Evolutionary conservation across 2,888 invertebrate genomes (phyloP).

Genomic region (Erpobdella octoculata): DNA sequence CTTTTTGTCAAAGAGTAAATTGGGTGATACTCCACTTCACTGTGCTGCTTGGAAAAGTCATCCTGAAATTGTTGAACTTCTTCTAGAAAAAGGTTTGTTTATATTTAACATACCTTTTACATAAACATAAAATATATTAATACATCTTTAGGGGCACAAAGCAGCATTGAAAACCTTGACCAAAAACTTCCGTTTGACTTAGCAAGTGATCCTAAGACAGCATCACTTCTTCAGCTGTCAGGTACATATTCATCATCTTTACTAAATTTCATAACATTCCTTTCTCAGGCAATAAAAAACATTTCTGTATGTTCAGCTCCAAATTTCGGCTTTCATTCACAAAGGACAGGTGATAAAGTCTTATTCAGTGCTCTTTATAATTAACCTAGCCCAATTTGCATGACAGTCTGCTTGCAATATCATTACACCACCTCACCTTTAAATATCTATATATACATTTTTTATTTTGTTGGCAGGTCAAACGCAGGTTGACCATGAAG

Average conservation of each 20-base stretch:
- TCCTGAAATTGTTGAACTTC: slow-evolving; percentile 55
- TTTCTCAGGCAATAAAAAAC: too few relatives aligned
- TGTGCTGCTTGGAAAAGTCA: slow-evolving; percentile 61
- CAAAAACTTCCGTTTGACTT: slow-evolving; percentile 57
- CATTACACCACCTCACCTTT: not conserved
- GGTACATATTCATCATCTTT: slow-evolving; percentile 40
- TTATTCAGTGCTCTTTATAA: too few relatives aligned
- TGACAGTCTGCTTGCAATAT: not conserved
- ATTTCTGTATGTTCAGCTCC: too few relatives aligned
- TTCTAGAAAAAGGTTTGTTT: slow-evolving; percentile 51
- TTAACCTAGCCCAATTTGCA: too few relatives aligned
- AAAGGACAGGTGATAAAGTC: too few relatives aligned
- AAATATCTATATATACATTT: not conserved
- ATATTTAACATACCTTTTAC: not conserved
- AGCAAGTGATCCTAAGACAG: slow-evolving; percentile 54
- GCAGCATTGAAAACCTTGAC: slow-evolving; percentile 56
- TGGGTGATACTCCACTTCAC: slow-evolving; percentile 63
- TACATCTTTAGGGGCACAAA: slow-evolving; percentile 51
- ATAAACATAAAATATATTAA: not conserved
- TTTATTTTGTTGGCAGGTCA: slow-evolving; percentile 15
- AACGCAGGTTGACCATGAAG: slow-evolving; percentile 20
- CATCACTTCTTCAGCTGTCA: slow-evolving; percentile 48
- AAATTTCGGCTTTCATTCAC: too few relatives aligned
- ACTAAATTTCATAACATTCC: not conserved
- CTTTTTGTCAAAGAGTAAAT: slow-evolving; percentile 57